phyloP scores from a whole-genome alignment of 2,888 invertebrate species.

The Ecliptopera silaceata region DNA sequence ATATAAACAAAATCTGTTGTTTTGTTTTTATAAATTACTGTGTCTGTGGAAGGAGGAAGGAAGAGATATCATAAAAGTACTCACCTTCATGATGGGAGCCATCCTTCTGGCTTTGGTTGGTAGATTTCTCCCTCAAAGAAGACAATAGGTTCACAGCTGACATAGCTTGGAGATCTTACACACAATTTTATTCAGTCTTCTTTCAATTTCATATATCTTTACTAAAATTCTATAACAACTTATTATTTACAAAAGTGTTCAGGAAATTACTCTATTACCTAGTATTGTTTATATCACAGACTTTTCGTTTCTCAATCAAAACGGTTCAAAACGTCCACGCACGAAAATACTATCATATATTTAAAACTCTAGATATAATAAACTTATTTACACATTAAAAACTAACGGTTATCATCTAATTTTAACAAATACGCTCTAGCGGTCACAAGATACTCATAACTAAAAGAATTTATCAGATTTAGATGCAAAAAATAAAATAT shows the following conservation, averaged over 20 bases:
- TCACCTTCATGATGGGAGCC: conserved; percentile 73
- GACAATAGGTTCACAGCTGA: conserved; percentile 81
- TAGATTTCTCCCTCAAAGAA: conserved; percentile 78
- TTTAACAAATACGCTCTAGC: conserved; percentile 80
- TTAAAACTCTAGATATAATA: conserved; percentile 80
- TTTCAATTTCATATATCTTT: conserved; percentile 75
- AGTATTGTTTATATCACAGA: conserved; percentile 85
- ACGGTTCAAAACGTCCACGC: conserved; percentile 84
- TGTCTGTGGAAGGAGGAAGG: not conserved
- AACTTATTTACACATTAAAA: conserved; percentile 82
- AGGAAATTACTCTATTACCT: conserved; percentile 80
- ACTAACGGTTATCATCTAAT: conserved; percentile 81
- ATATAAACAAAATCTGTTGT: conserved; percentile 3
- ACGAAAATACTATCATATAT: conserved; percentile 81
- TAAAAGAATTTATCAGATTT: conserved; percentile 83
- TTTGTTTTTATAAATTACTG: not conserved
- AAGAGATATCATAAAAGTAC: conserved; percentile 24
- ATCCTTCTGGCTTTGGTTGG: conserved; percentile 71
- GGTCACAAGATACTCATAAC: conserved; percentile 82
- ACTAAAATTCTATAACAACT: conserved; percentile 79
- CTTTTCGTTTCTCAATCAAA: conserved; percentile 84
- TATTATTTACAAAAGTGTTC: conserved; percentile 80
- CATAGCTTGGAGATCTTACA: conserved; percentile 75
- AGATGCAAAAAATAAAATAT: conserved; percentile 82
- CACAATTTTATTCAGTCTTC: conserved; percentile 79